Conservation (phyloP, 1,140 invertebrate genomes). For the Philopotamus ludificatus region DNA sequence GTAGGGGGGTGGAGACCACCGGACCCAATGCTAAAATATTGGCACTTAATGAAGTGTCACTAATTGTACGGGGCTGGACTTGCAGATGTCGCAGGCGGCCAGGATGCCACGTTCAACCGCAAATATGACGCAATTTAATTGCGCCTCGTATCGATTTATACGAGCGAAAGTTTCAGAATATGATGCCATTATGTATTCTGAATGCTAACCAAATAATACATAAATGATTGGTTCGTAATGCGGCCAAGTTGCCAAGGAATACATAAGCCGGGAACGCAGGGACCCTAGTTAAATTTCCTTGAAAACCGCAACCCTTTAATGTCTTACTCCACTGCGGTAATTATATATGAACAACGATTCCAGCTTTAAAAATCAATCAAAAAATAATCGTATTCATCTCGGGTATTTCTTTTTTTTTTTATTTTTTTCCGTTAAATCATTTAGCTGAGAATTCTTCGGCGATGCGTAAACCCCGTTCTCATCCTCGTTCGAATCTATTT, state of each 20-base stretch:
- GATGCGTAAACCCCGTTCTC: conserved; percentile 28
- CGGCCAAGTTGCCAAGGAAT: conserved; percentile 14
- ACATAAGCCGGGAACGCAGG: background rate
- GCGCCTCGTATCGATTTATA: conserved; percentile 1
- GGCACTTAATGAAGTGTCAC: conserved; percentile 40
- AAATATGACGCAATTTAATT: conserved; percentile 14
- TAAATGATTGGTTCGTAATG: conserved; percentile 39
- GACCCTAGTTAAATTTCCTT: conserved; percentile 31
- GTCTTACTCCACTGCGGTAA: conserved; percentile 5
- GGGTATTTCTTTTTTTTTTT: too few relatives aligned
- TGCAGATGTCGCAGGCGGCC: background rate
- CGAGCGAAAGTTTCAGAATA: too few relatives aligned
- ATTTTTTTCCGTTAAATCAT: too few relatives aligned
- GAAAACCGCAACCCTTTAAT: conserved; percentile 35
- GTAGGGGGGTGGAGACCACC: conserved; percentile 10
- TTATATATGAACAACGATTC: background rate
- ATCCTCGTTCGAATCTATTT: conserved; percentile 32
- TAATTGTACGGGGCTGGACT: conserved; percentile 22
- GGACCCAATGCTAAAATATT: conserved; percentile 36
- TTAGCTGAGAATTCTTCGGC: too few relatives aligned
- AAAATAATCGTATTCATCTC: too few relatives aligned
- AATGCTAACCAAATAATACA: conserved; percentile 35
- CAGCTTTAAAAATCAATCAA: background rate
- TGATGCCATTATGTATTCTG: conserved; percentile 35
- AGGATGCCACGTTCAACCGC: background rate